phyloP scores from a whole-genome alignment of 1,140 invertebrate species.

The Drosophila lini region DNA sequence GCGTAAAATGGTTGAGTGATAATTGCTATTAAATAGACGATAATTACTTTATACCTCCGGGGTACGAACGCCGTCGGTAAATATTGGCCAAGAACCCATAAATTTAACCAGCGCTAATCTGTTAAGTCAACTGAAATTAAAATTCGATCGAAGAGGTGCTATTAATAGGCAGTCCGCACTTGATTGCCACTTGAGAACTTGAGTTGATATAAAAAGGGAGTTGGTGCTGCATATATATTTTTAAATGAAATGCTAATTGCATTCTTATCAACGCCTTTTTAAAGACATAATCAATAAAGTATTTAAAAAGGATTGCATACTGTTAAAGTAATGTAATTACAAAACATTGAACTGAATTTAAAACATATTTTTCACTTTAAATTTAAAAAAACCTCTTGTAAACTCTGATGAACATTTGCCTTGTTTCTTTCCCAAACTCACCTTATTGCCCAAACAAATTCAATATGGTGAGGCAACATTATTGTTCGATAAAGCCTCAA shows the following conservation, averaged over 20 bases:
- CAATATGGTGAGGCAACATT: conserved; percentile 13
- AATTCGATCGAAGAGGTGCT: conserved; percentile 33
- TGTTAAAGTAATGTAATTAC: neutral
- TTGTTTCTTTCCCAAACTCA: neutral
- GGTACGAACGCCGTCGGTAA: conserved; percentile 33
- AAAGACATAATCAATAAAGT: neutral
- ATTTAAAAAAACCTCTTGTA: too few relatives aligned
- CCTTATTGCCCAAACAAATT: neutral
- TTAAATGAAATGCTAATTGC: conserved; percentile 15
- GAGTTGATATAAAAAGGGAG: conserved; percentile 11
- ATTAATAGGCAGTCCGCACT: conserved; percentile 30
- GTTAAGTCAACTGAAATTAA: conserved; percentile 38
- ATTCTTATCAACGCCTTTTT: conserved; percentile 15
- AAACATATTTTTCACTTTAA: neutral
- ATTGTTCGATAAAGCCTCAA: conserved; percentile 25
- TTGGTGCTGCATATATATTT: conserved; percentile 1
- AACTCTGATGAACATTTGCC: neutral
- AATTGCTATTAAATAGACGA: conserved; percentile 50
- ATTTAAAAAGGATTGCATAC: neutral
- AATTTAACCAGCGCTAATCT: conserved; percentile 37
- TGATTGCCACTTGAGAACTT: conserved; percentile 48
- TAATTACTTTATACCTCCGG: conserved; percentile 44
- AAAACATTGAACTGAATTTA: neutral
- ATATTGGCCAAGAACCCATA: conserved; percentile 39
- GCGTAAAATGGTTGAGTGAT: conserved; percentile 24